Conservation (phyloP, 2,113 vertebrate species). For the Plectropomus leopardus region DNA sequence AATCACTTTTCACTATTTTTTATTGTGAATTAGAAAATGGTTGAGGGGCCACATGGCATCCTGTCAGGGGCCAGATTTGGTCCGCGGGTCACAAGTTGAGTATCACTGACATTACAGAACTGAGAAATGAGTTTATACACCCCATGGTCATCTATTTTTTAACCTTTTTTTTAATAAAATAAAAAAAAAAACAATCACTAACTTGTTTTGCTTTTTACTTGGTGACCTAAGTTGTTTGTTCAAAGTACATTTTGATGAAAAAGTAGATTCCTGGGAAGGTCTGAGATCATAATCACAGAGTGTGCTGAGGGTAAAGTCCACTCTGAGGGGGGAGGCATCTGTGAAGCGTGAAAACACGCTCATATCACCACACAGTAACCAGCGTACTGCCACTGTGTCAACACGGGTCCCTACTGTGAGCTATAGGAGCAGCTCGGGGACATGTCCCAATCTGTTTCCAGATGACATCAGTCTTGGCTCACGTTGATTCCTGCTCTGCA, state of each 20-base stretch:
- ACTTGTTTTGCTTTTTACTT: neutral
- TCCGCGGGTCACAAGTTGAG: no score
- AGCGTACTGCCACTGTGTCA: slow-evolving; percentile 29
- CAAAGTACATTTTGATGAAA: neutral
- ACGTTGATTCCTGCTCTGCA: slow-evolving; percentile 7
- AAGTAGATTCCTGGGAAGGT: slow-evolving; percentile 6
- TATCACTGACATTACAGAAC: neutral
- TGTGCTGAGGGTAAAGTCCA: slow-evolving; percentile 32
- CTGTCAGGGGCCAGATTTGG: no score
- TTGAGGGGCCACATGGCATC: no score
- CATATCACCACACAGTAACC: neutral
- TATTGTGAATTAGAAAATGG: no score
- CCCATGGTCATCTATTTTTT: neutral
- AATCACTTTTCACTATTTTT: no score
- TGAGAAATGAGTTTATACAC: neutral
- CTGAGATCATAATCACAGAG: neutral
- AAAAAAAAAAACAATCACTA: neutral
- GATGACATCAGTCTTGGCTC: slow-evolving; percentile 59
- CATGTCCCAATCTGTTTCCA: slow-evolving; percentile 57
- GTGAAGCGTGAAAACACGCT: slow-evolving; percentile 3
- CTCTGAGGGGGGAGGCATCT: neutral
- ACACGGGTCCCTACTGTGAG: slow-evolving; percentile 42
- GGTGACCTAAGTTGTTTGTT: neutral
- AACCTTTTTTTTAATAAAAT: neutral
- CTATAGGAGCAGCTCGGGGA: slow-evolving; percentile 29